Base-by-base conservation (phyloP, 1,140 invertebrate genomes). In the Monochamus saltuarius region DNA sequence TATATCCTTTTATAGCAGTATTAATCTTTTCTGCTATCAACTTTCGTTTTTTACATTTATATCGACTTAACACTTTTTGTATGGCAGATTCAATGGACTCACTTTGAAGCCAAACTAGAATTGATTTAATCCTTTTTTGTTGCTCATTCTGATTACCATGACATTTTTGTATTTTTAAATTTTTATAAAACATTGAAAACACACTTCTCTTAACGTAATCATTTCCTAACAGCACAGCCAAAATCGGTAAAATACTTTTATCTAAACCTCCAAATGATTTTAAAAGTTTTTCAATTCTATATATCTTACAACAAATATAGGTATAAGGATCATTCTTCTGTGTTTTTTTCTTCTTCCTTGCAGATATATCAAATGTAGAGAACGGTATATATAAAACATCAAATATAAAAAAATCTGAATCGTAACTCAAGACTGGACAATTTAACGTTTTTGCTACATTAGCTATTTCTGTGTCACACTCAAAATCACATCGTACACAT, bases 321-420 rank as follows among this genome's bases (percentile, higher is more conserved):
- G 75, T 76, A 47, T 75, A 73, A 60, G 60, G 52, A 67, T 72
- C 6, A 52, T 56, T 29, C 43, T 47, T 42, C 50, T 59, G 14
- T 55, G 39, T 49, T 14, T 16, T 53, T 64, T 62, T 36, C 34
- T n/a, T 46, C 17, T 38, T 71, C 17, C 68, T 37, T 59, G 68
- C 74, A 9, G 60, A 67, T 34, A 72, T 71, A 60, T 78, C 65
- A 3, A 73, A 54, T 29, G 85, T 87, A 53, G 86, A 81, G 45
- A 92, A 85, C 0, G 90, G 89, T 59, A 95, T 89, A 70, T 94
- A 94, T 2, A 83, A 71, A 1, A 92, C 82, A 77, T 91, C 88
- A 76, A 89, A 93, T 51, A 96, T 87, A 73, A 87, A 95, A 79
- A 94, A 97, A 80, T 97, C 94, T 1, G 92, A 95, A 76, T 97